These are phyloP conservation scores for Drosophila longiperda DNA, from an alignment of 2,888 invertebrate species.

Conservation along the genomic window DNA sequence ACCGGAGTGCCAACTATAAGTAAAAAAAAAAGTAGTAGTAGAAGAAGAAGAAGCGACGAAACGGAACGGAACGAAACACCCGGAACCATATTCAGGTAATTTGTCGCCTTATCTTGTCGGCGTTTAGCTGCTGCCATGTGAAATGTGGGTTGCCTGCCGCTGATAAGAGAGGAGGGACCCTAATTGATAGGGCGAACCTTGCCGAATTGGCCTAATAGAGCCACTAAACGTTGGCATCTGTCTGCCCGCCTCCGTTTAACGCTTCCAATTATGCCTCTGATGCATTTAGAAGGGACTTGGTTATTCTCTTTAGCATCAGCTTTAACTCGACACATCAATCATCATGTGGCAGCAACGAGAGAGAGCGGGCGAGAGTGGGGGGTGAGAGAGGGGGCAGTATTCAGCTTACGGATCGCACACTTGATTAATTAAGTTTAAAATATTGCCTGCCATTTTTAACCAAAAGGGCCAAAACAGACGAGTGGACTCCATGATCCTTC, in stretches of 20 bases:
- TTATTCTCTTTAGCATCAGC: conserved; percentile 6
- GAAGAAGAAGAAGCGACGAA: not conserved
- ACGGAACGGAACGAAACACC: conserved; percentile 26
- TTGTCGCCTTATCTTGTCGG: conserved; percentile 80
- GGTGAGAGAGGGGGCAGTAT: conserved; percentile 22
- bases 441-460: conserved; percentile 75
- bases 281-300: conserved; percentile 11
- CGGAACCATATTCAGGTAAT: conserved; percentile 67
- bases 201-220: conserved; percentile 58
- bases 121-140: conserved; percentile 56
- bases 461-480: conserved; percentile 46
- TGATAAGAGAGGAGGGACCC: conserved; percentile 47
- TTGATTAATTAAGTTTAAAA: conserved; percentile 80
- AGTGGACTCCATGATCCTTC: conserved; percentile 51
- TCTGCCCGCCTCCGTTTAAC: conserved; percentile 82
- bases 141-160: conserved; percentile 58
- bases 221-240: conserved; percentile 57
- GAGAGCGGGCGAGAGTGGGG: not conserved
- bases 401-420: conserved; percentile 51
- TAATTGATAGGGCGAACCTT: conserved; percentile 28
- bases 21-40: no score
- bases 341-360: conserved; percentile 35
- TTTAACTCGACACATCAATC: conserved; percentile 60
- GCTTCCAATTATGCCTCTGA: conserved; percentile 69
- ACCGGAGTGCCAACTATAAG: conserved; percentile 16